Percentiles rank a stretch among this genome's conserved stretches.
These are phyloP conservation scores for Proteles cristata DNA, from an alignment of 2,113 vertebrate species.

Conservation along the genomic window DNA sequence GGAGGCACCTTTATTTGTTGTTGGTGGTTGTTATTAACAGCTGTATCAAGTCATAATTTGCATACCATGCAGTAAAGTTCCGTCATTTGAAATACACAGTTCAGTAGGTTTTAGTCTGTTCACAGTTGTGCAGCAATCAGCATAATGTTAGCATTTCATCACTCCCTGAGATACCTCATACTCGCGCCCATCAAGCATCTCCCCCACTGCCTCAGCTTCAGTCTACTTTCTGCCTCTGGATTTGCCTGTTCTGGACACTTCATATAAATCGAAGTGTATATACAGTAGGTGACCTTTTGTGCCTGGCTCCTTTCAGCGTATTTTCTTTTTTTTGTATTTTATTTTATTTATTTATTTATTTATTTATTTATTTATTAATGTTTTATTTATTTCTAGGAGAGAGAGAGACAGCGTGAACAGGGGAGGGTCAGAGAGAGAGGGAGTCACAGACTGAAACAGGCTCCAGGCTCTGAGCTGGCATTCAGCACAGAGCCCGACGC, in stretches of 20 bases:
- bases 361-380: no score
- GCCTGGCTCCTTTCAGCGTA: not conserved
- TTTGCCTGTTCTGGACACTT: not conserved
- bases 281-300: not conserved
- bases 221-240: not conserved
- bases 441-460: no score
- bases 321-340: no score
- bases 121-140: no score
- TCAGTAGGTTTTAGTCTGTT: not conserved
- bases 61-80: not conserved
- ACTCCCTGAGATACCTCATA: not conserved
- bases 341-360: no score
- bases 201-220: not conserved
- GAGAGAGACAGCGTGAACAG: no score
- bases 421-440: no score
- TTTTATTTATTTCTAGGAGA: no score
- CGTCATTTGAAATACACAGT: not conserved
- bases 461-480: no score
- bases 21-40: not conserved
- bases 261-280: not conserved
- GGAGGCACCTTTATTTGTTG: not conserved
- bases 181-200: no score
- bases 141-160: not conserved
- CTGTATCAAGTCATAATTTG: not conserved
- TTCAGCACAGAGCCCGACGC: no score